Conservation (phyloP, 2,113 vertebrate species). For the Nanorana parkeri region DNA sequence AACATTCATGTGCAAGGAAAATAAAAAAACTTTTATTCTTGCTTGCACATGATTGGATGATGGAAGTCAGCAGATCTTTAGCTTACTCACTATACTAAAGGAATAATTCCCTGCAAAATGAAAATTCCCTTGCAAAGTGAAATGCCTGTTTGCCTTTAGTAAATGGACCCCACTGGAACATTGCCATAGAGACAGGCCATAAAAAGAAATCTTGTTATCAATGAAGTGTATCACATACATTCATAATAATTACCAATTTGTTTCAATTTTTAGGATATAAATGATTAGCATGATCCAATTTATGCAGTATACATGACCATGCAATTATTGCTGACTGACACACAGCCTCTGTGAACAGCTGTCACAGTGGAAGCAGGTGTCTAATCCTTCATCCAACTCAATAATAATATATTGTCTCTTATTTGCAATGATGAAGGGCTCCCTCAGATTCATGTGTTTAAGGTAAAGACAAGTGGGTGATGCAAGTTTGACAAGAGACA, state of each 20-base stretch:
- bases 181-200: no score
- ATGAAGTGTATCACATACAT: no score
- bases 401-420: constrained; percentile 18
- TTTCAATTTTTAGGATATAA: constrained; percentile 17
- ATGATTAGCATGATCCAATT: constrained; percentile 31
- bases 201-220: no score
- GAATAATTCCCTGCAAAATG: no score
- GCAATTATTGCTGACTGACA: constrained; percentile 37
- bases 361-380: constrained; percentile 38
- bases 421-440: constrained; percentile 5
- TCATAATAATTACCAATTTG: background rate
- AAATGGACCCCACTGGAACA: no score
- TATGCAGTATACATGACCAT: constrained; percentile 7
- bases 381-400: constrained; percentile 33
- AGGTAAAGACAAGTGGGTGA: constrained; percentile 31
- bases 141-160: no score
- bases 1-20: no score
- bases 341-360: constrained; percentile 28
- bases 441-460: constrained; percentile 2
- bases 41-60: no score
- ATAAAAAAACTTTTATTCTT: no score
- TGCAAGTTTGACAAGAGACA: constrained; percentile 36
- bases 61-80: no score
- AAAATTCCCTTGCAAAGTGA: no score
- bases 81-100: no score